Evolutionary conservation across 2,888 invertebrate species (phyloP).

Genomic region (Lasioglossum malachurum): DNA sequence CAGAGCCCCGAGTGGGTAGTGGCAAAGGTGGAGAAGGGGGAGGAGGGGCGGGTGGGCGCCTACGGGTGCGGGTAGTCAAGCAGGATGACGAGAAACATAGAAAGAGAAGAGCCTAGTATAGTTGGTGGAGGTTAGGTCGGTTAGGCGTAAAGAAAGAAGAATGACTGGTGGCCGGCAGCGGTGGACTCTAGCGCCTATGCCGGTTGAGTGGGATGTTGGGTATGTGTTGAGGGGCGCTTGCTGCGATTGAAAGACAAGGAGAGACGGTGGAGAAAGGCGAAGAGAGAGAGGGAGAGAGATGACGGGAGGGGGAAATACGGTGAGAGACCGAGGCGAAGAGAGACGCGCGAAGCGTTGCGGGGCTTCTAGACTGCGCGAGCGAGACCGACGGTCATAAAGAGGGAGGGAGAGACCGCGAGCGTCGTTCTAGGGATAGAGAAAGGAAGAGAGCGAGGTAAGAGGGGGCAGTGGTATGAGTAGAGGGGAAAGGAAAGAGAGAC

Average conservation of each 20-base stretch:
- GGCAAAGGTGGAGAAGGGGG: neutral
- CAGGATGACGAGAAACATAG: constrained; percentile 66
- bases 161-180: constrained; percentile 77
- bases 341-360: constrained; percentile 19
- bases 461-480: constrained; percentile 34
- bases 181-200: constrained; percentile 71
- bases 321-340: constrained; percentile 22
- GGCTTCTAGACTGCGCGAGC: constrained; percentile 16
- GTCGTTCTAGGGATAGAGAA: constrained; percentile 21
- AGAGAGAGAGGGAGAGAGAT: constrained; percentile 36
- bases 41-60: constrained; percentile 53
- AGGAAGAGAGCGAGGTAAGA: constrained; percentile 32
- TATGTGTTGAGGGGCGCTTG: constrained; percentile 45
- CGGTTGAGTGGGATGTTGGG: constrained; percentile 57
- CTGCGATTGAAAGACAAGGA: constrained; percentile 47
- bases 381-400: constrained; percentile 26
- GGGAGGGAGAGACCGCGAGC: constrained; percentile 26
- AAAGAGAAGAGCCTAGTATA: constrained; percentile 63
- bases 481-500: constrained; percentile 70
- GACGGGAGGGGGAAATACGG: constrained; percentile 25
- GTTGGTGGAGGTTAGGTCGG: constrained; percentile 73
- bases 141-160: constrained; percentile 77
- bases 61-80: constrained; percentile 64
- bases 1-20: constrained; percentile 22
- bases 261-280: constrained; percentile 27